Percentiles rank a stretch among this genome's conserved stretches.
phyloP scores from a whole-genome alignment of 2,888 invertebrate genomes.

The Drosophila histrio region DNA sequence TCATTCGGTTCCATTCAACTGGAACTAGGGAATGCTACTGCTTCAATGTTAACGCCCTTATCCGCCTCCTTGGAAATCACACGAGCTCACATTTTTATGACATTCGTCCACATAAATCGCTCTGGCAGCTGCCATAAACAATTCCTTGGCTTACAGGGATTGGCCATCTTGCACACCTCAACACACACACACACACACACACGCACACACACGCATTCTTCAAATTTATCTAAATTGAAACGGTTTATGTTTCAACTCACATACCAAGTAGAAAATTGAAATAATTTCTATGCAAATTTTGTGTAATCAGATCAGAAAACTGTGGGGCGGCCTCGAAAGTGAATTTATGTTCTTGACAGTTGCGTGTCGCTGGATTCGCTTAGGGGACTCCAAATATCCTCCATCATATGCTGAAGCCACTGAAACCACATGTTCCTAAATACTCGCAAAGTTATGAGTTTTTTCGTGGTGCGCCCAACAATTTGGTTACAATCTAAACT shows the following conservation, averaged over 20 bases:
- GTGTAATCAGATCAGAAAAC: conserved; percentile 65
- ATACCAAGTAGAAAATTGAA: conserved; percentile 45
- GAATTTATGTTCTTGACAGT: conserved; percentile 66
- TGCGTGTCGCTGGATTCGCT: conserved; percentile 42
- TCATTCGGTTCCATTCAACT: conserved; percentile 35
- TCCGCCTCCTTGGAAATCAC: conserved; percentile 14
- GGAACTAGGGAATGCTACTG: background rate
- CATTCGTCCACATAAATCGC: conserved; percentile 40
- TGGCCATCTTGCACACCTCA: conserved; percentile 1
- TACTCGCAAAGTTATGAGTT: conserved; percentile 9
- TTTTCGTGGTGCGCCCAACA: background rate
- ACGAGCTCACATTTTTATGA: conserved; percentile 23
- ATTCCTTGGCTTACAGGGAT: conserved; percentile 25
- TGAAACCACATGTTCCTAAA: conserved; percentile 28
- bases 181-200: conserved; percentile 10
- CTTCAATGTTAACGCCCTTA: too few relatives aligned
- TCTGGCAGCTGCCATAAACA: conserved; percentile 71
- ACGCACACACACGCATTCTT: conserved; percentile 13
- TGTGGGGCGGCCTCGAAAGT: conserved; percentile 12
- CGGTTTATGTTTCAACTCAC: conserved; percentile 51
- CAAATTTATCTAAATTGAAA: conserved; percentile 65
- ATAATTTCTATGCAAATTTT: conserved; percentile 77
- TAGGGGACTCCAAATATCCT: background rate
- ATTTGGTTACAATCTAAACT: background rate
- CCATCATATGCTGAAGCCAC: background rate